A percentile compares a stretch with the other conserved stretches of the same genome.
Conservation (phyloP, 2,113 vertebrate genomes). For the Desmodus rotundus region DNA sequence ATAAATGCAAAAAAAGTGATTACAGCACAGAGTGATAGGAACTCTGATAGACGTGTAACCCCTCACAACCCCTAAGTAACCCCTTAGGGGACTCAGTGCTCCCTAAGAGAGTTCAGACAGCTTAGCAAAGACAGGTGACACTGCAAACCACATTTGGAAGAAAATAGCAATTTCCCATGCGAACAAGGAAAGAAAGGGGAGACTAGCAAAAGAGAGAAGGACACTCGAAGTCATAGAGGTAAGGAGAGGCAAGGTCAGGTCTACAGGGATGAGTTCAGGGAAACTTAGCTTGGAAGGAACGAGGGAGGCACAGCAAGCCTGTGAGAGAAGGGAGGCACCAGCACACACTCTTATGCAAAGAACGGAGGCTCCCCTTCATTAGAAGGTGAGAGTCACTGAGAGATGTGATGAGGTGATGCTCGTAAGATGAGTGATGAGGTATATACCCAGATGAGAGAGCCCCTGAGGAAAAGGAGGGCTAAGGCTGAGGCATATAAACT, state of each 20-base stretch:
- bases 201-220: background rate
- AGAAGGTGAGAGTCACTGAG: background rate
- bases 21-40: background rate
- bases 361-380: background rate
- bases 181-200: background rate
- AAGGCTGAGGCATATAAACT: background rate
- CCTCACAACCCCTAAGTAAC: too few relatives aligned
- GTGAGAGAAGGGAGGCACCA: background rate
- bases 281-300: background rate
- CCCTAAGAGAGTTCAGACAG: background rate
- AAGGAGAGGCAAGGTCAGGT: background rate
- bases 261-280: background rate
- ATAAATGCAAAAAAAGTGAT: background rate
- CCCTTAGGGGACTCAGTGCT: fast-evolving
- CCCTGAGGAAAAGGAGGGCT: background rate
- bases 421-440: background rate
- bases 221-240: background rate
- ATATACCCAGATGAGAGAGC: background rate
- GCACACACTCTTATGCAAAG: background rate
- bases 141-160: background rate
- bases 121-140: background rate
- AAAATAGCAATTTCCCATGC: background rate
- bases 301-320: background rate
- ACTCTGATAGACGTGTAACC: background rate
- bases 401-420: background rate